Base-by-base conservation (phyloP, 92 coral and sea anemone species). In the Actinernus sp. region DNA sequence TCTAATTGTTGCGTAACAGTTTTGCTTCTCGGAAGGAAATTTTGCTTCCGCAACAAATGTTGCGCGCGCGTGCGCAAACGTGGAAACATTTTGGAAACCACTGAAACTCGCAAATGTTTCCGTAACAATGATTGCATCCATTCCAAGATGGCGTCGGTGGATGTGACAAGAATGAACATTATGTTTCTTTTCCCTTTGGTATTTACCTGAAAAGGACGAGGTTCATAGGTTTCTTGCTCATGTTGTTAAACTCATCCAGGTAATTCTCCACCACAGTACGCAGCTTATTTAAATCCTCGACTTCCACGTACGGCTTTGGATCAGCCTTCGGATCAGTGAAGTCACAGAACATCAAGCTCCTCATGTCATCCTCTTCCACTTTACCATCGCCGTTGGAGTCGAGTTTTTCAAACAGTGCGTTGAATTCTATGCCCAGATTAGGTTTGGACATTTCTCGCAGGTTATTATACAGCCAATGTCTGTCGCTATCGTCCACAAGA, bases 161-260 rank as follows among this genome's bases (percentile, higher is more conserved):
- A n/a, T n/a, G n/a, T n/a, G n/a, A n/a, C n/a, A n/a, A n/a, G n/a
- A n/a, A n/a, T n/a, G n/a, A n/a, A n/a, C n/a, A n/a, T n/a, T n/a
- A n/a, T n/a, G n/a, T n/a, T n/a, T n/a, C n/a, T n/a, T n/a, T n/a
- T n/a, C n/a, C n/a, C n/a, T n/a, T n/a, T n/a, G n/a, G n/a, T n/a
- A n/a, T 69, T 66, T 49, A 94, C 98, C 98, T 90, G 56, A 94
- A 94, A 38, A 94, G 78, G 4, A 94, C 98, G 56, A 94, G 55
- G 49, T 90, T 72, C 98, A 94, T 94, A 4, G 98, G 98, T 43
- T 94, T 94, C 71, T 94, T 94, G 83, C 98, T 94, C 98, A 94
- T 94, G 81, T 91, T 78, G 71, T 94, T 94, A 57, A 94, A 94
- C 83, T 94, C 98, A 27, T 94, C 98, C 61, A 94, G 60, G 63